A percentile compares a stretch with the other conserved stretches of the same genome.
Evolutionary conservation across 2,888 invertebrate genomes (phyloP).

Genomic region (Cataglyphis cursor): DNA sequence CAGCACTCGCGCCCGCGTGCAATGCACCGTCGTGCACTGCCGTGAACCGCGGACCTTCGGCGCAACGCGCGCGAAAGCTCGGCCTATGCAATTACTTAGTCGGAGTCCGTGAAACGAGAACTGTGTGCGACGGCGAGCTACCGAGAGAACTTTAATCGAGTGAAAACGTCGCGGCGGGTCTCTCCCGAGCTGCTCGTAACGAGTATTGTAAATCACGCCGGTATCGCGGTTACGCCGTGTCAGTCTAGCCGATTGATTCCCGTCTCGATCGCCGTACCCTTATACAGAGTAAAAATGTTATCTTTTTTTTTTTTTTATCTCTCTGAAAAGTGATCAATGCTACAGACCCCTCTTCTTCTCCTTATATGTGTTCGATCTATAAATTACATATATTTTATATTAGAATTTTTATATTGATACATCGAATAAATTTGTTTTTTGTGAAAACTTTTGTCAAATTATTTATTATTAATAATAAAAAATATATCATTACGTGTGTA

Average conservation of each 20-base stretch:
- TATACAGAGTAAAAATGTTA: neutral
- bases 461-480: neutral
- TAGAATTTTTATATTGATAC: neutral
- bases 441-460: neutral
- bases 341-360: neutral
- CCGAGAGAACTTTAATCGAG: conserved; percentile 45
- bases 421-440: neutral
- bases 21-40: conserved; percentile 75
- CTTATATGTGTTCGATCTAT: neutral
- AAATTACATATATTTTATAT: neutral
- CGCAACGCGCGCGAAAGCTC: conserved; percentile 41
- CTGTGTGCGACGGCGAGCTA: conserved; percentile 24
- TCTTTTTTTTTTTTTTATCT: neutral
- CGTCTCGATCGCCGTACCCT: conserved; percentile 2
- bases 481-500: neutral
- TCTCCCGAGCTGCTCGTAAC: conserved; percentile 35
- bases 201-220: conserved; percentile 35
- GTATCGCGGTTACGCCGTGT: neutral
- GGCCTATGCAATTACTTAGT: conserved; percentile 70
- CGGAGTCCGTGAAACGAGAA: conserved; percentile 28
- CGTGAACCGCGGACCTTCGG: conserved; percentile 74
- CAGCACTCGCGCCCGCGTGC: conserved; percentile 63
- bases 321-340: neutral
- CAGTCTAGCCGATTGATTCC: conserved; percentile 26
- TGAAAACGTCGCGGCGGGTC: conserved; percentile 53